Conservation (phyloP, 2,113 vertebrate species). For the Prionailurus bengalensis region DNA sequence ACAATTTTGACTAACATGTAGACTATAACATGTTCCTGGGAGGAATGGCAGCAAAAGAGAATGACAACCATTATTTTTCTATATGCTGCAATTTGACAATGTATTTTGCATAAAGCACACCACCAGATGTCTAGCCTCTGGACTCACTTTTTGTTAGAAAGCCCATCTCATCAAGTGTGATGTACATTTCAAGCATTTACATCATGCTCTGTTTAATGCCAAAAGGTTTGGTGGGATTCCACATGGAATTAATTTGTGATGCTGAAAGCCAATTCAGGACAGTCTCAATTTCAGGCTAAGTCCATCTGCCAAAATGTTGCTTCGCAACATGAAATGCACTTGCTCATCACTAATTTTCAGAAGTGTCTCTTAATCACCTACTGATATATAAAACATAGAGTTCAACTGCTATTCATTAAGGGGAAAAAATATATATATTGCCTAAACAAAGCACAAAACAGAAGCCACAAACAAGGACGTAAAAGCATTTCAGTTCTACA, state of each 20-base stretch:
- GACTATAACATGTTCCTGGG: constrained; percentile 19
- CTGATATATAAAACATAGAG: background rate
- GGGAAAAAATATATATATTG: background rate
- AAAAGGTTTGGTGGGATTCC: constrained; percentile 50
- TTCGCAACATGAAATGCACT: constrained; percentile 28
- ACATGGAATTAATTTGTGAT: constrained; percentile 63
- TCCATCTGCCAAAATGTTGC: constrained; percentile 47
- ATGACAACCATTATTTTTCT: constrained; percentile 43
- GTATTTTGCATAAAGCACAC: constrained; percentile 32
- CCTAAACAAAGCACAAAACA: background rate
- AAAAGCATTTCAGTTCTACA: constrained; percentile 1
- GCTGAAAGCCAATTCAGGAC: constrained; percentile 30
- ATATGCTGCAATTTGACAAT: constrained; percentile 11
- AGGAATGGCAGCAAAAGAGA: constrained; percentile 53
- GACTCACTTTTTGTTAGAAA: constrained; percentile 69
- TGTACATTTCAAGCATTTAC: constrained; percentile 47
- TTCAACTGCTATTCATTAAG: background rate
- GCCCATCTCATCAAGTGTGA: constrained; percentile 63
- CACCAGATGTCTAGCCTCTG: constrained; percentile 70
- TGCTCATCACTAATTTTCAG: constrained; percentile 46
- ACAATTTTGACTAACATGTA: constrained; percentile 51
- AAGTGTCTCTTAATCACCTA: background rate
- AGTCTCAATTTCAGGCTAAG: constrained; percentile 57
- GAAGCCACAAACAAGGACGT: background rate
- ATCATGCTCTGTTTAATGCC: constrained; percentile 30